phyloP scores from a whole-genome alignment of 2,113 vertebrate species.

The Poicephalus gulielmi region DNA sequence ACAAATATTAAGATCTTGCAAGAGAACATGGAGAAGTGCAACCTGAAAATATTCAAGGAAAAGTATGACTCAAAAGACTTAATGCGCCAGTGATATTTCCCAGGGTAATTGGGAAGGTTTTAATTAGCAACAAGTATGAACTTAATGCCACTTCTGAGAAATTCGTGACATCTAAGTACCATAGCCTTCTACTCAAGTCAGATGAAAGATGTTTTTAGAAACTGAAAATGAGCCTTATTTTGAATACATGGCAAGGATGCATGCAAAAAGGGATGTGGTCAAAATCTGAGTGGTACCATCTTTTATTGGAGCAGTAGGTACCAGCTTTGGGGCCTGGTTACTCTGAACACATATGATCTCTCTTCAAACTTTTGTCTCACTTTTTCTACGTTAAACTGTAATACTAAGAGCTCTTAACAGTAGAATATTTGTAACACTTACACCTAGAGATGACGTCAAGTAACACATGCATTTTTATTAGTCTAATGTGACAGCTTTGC shows the following conservation, averaged over 20 bases:
- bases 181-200: conserved; percentile 13
- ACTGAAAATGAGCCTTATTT: neutral
- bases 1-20: conserved; percentile 56
- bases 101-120: conserved; percentile 63
- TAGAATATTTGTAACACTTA: neutral
- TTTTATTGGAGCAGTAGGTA: neutral
- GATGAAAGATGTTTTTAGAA: conserved; percentile 48
- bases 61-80: conserved; percentile 65
- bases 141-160: conserved; percentile 55
- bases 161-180: neutral
- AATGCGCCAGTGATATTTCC: conserved; percentile 51
- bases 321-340: neutral
- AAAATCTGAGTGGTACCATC: neutral
- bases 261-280: neutral
- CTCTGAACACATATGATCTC: neutral
- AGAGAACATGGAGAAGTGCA: conserved; percentile 60
- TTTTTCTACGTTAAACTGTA: neutral
- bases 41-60: conserved; percentile 67
- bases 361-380: neutral
- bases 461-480: neutral
- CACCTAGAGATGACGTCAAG: neutral
- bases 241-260: neutral
- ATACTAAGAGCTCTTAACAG: neutral
- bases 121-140: conserved; percentile 69
- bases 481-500: neutral